Evolutionary conservation across 2,888 invertebrate species (phyloP).

Genomic region (Unio delphinus): DNA sequence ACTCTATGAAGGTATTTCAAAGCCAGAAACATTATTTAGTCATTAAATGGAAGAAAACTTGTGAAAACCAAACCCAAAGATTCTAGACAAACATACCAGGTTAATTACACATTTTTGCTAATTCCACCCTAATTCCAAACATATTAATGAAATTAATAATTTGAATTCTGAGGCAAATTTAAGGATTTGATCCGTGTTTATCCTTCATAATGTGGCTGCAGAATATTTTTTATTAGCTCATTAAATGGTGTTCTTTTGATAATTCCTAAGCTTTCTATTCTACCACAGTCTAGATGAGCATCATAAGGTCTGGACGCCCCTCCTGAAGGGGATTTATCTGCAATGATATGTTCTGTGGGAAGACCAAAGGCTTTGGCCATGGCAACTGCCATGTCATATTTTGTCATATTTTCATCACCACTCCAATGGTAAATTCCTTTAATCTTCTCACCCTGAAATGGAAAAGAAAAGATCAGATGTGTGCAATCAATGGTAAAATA

Average conservation of each 20-base stretch:
- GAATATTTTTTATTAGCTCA: slow-evolving; percentile 62
- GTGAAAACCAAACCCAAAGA: too few species aligned
- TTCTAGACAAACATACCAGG: too few species aligned
- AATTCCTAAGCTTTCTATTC: slow-evolving; percentile 67
- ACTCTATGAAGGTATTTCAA: too few species aligned
- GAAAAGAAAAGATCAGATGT: too few species aligned
- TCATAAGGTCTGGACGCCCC: slow-evolving; percentile 71
- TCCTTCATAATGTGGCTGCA: slow-evolving; percentile 18
- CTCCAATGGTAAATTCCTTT: slow-evolving; percentile 74
- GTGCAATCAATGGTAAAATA: too few species aligned
- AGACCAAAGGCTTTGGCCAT: slow-evolving; percentile 72
- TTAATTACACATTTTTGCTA: too few species aligned
- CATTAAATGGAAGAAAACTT: too few species aligned
- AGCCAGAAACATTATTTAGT: too few species aligned
- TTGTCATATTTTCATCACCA: slow-evolving; percentile 73
- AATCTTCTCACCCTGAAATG: slow-evolving; percentile 57
- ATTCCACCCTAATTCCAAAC: too few species aligned
- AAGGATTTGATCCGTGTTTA: too few species aligned
- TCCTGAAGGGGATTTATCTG: slow-evolving; percentile 61
- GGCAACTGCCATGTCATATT: slow-evolving; percentile 73
- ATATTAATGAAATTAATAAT: too few species aligned
- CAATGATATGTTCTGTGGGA: slow-evolving; percentile 67
- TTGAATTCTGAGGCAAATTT: too few species aligned
- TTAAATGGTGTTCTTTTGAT: slow-evolving; percentile 69
- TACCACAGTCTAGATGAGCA: slow-evolving; percentile 66